Conservation (phyloP, 2,113 vertebrate genomes). For the Lepus timidus region DNA sequence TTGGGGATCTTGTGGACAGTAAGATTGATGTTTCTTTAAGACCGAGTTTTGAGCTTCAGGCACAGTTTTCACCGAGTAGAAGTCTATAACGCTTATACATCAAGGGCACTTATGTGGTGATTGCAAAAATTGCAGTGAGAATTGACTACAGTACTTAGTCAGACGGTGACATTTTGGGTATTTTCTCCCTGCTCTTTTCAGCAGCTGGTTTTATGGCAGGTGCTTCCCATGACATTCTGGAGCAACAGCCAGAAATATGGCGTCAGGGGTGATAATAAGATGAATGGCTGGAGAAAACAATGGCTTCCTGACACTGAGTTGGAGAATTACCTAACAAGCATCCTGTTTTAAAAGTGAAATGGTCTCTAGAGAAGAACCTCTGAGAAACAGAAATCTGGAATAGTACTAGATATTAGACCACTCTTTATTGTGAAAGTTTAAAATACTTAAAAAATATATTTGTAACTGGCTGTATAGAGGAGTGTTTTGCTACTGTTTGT, state of each 20-base stretch:
- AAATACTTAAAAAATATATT: background rate
- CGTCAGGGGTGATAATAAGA: conserved; percentile 50
- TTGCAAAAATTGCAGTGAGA: conserved; percentile 69
- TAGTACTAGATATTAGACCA: conserved; percentile 47
- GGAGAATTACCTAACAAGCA: conserved; percentile 49
- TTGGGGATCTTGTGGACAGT: conserved; percentile 18
- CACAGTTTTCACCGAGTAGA: conserved; percentile 67
- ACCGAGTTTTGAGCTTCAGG: conserved; percentile 60
- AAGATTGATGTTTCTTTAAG: conserved; percentile 72
- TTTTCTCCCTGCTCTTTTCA: conserved; percentile 66
- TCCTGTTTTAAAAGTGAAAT: conserved; percentile 4
- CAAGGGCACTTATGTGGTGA: conserved; percentile 74
- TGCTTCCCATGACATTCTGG: conserved; percentile 45
- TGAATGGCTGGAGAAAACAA: conserved; percentile 70
- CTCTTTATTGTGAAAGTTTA: conserved; percentile 50
- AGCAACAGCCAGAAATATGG: conserved; percentile 48
- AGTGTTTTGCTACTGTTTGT: background rate
- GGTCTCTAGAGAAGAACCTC: conserved; percentile 50
- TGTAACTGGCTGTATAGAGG: background rate
- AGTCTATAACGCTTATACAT: conserved; percentile 65
- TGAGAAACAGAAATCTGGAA: conserved; percentile 28
- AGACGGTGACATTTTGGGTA: conserved; percentile 60
- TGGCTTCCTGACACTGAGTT: conserved; percentile 57
- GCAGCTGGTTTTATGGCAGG: conserved; percentile 60
- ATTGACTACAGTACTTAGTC: conserved; percentile 72